Conservation (phyloP, 2,113 vertebrate species). For the Tor tambroides region DNA sequence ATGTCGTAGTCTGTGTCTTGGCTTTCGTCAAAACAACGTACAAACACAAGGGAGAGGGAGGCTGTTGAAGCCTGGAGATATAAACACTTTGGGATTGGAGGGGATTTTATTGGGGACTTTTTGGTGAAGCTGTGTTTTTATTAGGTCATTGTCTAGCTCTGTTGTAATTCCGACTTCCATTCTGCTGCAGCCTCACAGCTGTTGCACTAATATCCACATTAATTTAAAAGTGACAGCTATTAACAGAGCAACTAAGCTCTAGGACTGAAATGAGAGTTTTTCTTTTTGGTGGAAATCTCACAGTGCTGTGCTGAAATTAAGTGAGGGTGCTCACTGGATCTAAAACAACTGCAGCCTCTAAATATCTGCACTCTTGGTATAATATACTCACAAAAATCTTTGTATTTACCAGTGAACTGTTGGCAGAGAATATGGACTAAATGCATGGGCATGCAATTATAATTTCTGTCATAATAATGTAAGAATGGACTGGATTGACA, state of each 20-base stretch:
- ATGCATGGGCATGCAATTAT: too few relatives aligned
- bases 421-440: background rate
- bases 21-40: slow-evolving; percentile 61
- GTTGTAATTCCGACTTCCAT: slow-evolving; percentile 67
- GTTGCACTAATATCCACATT: slow-evolving; percentile 73
- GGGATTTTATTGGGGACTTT: slow-evolving; percentile 47
- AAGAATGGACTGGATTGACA: background rate
- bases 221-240: slow-evolving; percentile 70
- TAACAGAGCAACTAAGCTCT: slow-evolving; percentile 62
- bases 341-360: slow-evolving; percentile 12
- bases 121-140: slow-evolving; percentile 48
- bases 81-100: slow-evolving; percentile 37
- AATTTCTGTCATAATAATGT: background rate
- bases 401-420: background rate
- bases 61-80: slow-evolving; percentile 19
- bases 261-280: slow-evolving; percentile 53
- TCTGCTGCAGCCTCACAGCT: slow-evolving; percentile 66
- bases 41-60: slow-evolving; percentile 60
- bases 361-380: background rate
- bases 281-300: slow-evolving; percentile 54
- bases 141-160: slow-evolving; percentile 64
- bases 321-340: slow-evolving; percentile 53
- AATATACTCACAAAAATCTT: background rate
- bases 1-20: slow-evolving; percentile 70
- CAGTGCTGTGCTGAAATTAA: slow-evolving; percentile 58